Conservation (phyloP, 2,113 vertebrate genomes). For the Hiodon alosoides region DNA sequence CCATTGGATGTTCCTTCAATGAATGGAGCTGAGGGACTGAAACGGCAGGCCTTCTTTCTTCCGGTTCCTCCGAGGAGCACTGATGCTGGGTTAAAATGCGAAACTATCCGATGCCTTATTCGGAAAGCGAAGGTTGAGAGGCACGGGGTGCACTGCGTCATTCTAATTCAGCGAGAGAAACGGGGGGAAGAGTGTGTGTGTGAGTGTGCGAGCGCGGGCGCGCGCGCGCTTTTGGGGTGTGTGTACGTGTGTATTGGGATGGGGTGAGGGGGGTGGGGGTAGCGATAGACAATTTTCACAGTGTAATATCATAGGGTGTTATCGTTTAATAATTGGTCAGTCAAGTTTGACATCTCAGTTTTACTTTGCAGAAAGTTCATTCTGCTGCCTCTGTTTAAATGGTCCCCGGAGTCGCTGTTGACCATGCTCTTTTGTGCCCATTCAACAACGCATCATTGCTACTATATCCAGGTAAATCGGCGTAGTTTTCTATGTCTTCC, state of each 20-base stretch:
- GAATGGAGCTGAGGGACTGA: conserved; percentile 72
- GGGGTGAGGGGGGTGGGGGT: not conserved
- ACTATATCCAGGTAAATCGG: conserved; percentile 59
- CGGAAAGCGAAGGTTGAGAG: conserved; percentile 42
- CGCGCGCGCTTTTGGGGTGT: not conserved
- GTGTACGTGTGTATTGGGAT: not conserved
- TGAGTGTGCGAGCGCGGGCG: not conserved
- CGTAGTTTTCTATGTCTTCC: conserved; percentile 55
- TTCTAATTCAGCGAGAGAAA: conserved; percentile 37
- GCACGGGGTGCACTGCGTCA: conserved; percentile 35
- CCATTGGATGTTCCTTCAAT: conserved; percentile 66
- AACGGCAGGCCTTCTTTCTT: conserved; percentile 55
- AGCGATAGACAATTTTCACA: conserved; percentile 27
- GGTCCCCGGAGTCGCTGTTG: conserved; percentile 35
- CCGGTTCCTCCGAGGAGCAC: conserved; percentile 47
- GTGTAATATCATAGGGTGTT: conserved; percentile 40
- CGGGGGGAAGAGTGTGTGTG: conserved; percentile 10
- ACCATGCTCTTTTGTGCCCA: conserved; percentile 46
- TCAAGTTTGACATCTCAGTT: conserved; percentile 54
- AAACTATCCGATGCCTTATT: conserved; percentile 38
- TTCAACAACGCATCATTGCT: conserved; percentile 58
- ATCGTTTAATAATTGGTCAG: conserved; percentile 48
- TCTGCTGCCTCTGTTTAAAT: conserved; percentile 40
- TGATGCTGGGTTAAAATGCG: conserved; percentile 43
- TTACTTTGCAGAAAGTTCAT: conserved; percentile 55